These are phyloP conservation scores for Columba guinea DNA, from an alignment of 2,797 vertebrate species.

Conservation along the genomic window DNA sequence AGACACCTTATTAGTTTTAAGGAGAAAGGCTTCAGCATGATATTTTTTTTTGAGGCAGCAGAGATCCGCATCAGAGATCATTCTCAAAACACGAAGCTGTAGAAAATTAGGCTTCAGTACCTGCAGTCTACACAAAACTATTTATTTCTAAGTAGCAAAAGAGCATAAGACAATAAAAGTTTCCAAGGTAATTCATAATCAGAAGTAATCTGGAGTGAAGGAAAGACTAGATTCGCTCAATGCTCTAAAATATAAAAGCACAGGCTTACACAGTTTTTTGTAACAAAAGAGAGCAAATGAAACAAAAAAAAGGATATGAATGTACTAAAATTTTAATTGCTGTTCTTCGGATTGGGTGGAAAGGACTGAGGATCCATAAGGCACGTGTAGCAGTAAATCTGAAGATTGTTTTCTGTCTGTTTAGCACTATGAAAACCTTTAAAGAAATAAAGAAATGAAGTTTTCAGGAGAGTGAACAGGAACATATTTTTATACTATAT, in stretches of 20 bases:
- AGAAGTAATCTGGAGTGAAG: neutral
- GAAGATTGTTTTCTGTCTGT: slow-evolving; percentile 96
- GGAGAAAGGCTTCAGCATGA: neutral
- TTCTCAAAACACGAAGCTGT: neutral
- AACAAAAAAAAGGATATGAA: slow-evolving; percentile 90
- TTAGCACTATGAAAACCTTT: slow-evolving; percentile 95
- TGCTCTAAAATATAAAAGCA: neutral
- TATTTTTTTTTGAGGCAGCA: neutral
- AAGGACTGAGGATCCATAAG: slow-evolving; percentile 92
- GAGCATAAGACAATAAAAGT: neutral
- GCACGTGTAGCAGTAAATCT: slow-evolving; percentile 94
- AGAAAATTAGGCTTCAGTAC: neutral
- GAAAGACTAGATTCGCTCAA: neutral
- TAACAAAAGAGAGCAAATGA: neutral
- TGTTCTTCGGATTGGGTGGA: slow-evolving; percentile 88
- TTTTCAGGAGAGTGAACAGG: neutral
- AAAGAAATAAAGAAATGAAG: neutral
- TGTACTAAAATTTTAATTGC: slow-evolving; percentile 92
- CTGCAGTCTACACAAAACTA: neutral
- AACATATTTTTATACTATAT: neutral
- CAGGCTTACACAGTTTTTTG: rapidly evolving
- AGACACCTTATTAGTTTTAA: neutral
- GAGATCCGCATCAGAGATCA: neutral
- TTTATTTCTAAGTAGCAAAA: neutral
- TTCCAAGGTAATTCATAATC: neutral